These are phyloP conservation scores for Danio albolineatus DNA, from an alignment of 2,797 vertebrate species.

Conservation along the genomic window DNA sequence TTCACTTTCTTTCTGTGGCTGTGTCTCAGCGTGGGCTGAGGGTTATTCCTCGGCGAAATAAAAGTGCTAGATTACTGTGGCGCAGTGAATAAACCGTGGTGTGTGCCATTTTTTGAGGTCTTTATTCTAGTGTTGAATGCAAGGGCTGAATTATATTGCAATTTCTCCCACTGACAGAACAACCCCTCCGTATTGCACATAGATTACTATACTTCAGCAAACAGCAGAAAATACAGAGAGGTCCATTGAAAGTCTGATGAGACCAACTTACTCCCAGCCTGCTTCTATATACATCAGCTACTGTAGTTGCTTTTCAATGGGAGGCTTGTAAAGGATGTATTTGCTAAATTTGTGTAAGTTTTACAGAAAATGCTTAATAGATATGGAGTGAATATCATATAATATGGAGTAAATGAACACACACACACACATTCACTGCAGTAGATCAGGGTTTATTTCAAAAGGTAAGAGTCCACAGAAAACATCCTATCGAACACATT, in stretches of 20 bases:
- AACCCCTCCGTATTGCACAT: background rate
- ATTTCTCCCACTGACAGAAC: background rate
- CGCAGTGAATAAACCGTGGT: conserved; percentile 11
- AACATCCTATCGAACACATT: no score
- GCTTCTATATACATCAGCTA: background rate
- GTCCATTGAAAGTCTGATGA: conserved; percentile 23
- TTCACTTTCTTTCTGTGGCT: conserved; percentile 1
- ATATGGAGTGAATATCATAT: no score
- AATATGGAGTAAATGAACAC: no score
- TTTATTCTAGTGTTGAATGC: conserved; percentile 2
- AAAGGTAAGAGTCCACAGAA: no score
- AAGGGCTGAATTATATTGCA: background rate
- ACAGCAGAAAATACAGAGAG: background rate
- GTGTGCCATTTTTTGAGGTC: background rate
- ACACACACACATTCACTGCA: no score
- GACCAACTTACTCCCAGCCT: background rate
- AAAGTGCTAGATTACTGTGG: conserved; percentile 1
- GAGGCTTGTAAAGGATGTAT: no score
- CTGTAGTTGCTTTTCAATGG: no score
- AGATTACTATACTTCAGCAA: conserved; percentile 27
- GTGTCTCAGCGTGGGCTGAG: background rate
- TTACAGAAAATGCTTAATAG: no score
- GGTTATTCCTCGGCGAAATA: background rate
- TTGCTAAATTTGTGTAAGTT: no score
- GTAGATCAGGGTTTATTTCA: no score